Percentiles rank a stretch among this genome's conserved stretches.
These are phyloP conservation scores for Heterohyrax brucei DNA, from an alignment of 2,797 vertebrate species.

Conservation along the genomic window DNA sequence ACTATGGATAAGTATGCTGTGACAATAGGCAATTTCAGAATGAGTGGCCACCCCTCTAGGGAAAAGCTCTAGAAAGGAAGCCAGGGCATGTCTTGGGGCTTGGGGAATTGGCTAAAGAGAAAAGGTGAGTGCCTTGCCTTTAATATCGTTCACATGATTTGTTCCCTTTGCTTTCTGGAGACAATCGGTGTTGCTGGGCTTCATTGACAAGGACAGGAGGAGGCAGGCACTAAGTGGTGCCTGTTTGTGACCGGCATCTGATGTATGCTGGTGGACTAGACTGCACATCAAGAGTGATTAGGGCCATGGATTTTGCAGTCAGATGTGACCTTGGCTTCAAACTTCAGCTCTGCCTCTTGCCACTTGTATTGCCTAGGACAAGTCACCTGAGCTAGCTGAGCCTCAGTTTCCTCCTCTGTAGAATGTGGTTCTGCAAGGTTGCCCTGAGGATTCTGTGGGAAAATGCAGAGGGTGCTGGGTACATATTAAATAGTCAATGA, in stretches of 20 bases:
- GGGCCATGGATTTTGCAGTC: neutral
- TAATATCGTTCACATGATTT: neutral
- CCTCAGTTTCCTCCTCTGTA: neutral
- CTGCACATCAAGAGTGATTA: neutral
- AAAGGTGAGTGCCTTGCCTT: neutral
- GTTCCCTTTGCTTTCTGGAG: slow-evolving; percentile 17
- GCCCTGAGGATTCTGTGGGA: neutral
- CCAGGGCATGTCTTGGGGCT: neutral
- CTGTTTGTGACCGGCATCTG: neutral
- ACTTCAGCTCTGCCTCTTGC: neutral
- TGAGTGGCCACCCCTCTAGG: neutral
- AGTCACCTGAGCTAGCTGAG: neutral
- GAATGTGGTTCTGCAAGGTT: neutral
- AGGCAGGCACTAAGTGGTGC: neutral
- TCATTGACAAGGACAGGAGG: neutral
- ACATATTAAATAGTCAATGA: neutral
- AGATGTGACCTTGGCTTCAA: neutral
- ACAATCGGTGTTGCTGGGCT: neutral
- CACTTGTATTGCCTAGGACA: neutral
- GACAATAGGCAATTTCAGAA: neutral
- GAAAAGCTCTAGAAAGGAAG: neutral
- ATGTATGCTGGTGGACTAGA: neutral
- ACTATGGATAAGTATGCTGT: neutral
- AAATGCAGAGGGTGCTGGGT: neutral
- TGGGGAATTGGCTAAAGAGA: neutral